phyloP scores from a whole-genome alignment of 2,888 invertebrate genomes.

The Drosophila mimetica region DNA sequence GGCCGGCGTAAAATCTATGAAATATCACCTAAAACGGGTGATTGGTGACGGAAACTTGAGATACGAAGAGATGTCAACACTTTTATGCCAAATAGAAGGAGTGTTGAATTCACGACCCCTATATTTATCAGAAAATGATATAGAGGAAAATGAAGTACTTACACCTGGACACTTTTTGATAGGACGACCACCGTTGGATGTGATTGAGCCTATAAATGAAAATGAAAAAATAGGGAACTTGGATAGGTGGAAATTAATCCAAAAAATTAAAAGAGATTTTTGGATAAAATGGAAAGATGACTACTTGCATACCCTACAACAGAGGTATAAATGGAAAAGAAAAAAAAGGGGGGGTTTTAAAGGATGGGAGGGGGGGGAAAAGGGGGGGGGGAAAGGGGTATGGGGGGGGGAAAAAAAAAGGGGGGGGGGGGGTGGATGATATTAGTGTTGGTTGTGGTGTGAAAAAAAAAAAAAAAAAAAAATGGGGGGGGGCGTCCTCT shows the following conservation, averaged over 20 bases:
- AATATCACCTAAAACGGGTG: background rate
- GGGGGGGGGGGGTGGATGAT: too few species aligned
- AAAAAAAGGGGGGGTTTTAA: background rate
- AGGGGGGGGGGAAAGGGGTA: too few species aligned
- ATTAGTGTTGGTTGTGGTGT: too few species aligned
- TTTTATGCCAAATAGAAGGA: background rate
- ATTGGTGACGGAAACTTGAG: background rate
- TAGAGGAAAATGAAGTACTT: slow-evolving; percentile 1
- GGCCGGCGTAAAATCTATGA: background rate
- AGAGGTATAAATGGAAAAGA: background rate
- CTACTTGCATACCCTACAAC: background rate
- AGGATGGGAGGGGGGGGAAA: background rate
- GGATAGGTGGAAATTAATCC: background rate
- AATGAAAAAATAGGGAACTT: background rate
- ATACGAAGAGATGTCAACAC: background rate
- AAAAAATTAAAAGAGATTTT: too few species aligned
- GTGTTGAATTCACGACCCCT: background rate
- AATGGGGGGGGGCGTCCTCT: slow-evolving; percentile 16
- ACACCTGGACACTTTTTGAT: slow-evolving; percentile 4
- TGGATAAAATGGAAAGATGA: too few species aligned
- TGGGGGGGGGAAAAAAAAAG: too few species aligned
- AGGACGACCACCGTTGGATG: slow-evolving; percentile 3
- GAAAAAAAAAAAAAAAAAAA: slow-evolving; percentile 2
- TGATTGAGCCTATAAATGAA: slow-evolving; percentile 4
- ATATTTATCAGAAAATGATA: slow-evolving; percentile 2